Base-by-base conservation (phyloP, 2,797 vertebrate genomes). In the Simalia tracyae region DNA sequence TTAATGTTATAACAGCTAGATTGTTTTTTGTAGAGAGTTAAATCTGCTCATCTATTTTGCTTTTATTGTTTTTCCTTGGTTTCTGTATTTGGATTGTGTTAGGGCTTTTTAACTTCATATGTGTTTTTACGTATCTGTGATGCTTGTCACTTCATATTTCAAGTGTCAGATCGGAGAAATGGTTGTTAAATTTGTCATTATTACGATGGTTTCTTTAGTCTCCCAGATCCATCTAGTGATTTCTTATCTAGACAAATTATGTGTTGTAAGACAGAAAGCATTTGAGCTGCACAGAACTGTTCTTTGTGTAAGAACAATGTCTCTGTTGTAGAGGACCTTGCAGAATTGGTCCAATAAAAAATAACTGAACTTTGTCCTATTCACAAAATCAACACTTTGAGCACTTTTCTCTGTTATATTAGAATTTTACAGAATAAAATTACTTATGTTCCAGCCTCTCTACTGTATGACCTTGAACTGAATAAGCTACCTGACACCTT, bases 1-100 rank as follows among this genome's bases (percentile, higher is more conserved):
- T 86, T 90, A 56, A 59, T 89, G 50, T 89, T 60, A 68, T 90
- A 86, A 61, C 9, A 50, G 60, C 89, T 64, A 86, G 36, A 8
- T 22, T 94, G 90, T 84, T 46, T 36, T 14, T 0, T 87, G 88
- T 59, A 3, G 68, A 90, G 76, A 46, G 61, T 7, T 50, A 76
- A 19, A 54, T 0, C 1, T 2, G 0, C 46, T 76, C 8, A 72
- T 85, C 36, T 3, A 61, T 85, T 9, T 54, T 7, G 22, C 42
- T 10, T 24, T 1, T 19, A 3, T 88, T 17, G 0, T 54, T 92
- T 60, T 26, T 72, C 76, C 84, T 64, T 15, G 17, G 5, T 31
- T 91, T 50, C 63, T 63, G 8, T 54, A 68, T 87, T 91, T 22
- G 72, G 0, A 46, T 36, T 1, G 86, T 72, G 3, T 28, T 24